Evolutionary conservation across 2,113 vertebrate genomes (phyloP).

Genomic region (Takifugu bimaculatus): DNA sequence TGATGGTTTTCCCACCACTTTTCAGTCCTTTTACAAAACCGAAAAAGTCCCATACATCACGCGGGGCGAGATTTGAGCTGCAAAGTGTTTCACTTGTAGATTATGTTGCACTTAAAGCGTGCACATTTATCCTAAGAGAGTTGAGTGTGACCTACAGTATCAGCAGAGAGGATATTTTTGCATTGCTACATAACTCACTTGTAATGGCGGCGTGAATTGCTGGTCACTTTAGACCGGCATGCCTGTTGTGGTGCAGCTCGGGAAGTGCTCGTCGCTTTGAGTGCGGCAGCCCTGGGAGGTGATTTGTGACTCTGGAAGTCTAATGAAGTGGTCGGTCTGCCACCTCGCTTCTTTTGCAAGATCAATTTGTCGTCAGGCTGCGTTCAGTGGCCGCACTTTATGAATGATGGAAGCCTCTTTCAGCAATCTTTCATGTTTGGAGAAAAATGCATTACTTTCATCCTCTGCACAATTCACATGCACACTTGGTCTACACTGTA

Average conservation of each 20-base stretch:
- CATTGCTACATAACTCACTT: slow-evolving; percentile 63
- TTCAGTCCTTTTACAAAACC: not conserved
- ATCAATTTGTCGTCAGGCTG: slow-evolving; percentile 76
- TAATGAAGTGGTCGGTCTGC: slow-evolving; percentile 82
- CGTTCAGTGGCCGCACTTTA: slow-evolving; percentile 72
- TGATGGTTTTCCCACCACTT: not conserved
- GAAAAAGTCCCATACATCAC: not conserved
- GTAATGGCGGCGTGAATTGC: slow-evolving; percentile 61
- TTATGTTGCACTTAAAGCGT: slow-evolving; percentile 29
- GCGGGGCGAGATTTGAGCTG: slow-evolving; percentile 4
- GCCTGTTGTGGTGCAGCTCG: slow-evolving; percentile 50
- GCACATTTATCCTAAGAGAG: slow-evolving; percentile 29
- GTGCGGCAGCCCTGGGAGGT: slow-evolving; percentile 65
- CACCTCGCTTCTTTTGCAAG: slow-evolving; percentile 81
- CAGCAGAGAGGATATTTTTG: slow-evolving; percentile 50
- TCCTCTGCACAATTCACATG: slow-evolving; percentile 28
- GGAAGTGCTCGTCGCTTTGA: slow-evolving; percentile 45
- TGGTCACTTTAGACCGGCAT: slow-evolving; percentile 53
- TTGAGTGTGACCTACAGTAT: slow-evolving; percentile 36
- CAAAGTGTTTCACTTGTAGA: slow-evolving; percentile 22
- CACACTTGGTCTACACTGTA: not conserved
- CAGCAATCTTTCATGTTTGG: slow-evolving; percentile 77
- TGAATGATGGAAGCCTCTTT: slow-evolving; percentile 82
- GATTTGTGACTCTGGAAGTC: slow-evolving; percentile 79
- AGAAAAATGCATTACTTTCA: slow-evolving; percentile 72